Evolutionary conservation across 2,888 invertebrate species (phyloP).

Genomic region (Drosophila parthenogenetica): DNA sequence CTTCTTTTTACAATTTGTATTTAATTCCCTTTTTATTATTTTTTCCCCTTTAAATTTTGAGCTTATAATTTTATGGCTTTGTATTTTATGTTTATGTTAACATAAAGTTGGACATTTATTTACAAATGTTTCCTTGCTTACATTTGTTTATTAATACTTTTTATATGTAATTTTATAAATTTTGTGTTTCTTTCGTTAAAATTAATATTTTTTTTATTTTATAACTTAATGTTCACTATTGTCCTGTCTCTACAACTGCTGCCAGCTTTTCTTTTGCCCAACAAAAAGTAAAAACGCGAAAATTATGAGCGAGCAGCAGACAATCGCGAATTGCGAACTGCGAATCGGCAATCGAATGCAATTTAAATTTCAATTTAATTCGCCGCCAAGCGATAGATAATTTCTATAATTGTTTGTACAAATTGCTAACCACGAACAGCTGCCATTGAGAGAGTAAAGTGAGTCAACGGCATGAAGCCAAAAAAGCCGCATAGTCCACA

Average conservation of each 20-base stretch:
- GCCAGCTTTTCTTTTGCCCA: conserved; percentile 27
- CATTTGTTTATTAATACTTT: background rate
- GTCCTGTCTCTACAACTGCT: conserved; percentile 35
- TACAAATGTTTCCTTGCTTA: too few relatives aligned
- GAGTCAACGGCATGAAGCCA: conserved; percentile 36
- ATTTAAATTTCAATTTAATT: conserved; percentile 81
- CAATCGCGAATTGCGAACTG: conserved; percentile 62
- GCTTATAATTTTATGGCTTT: too few relatives aligned
- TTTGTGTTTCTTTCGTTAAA: background rate
- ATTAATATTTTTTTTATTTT: background rate
- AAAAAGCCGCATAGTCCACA: conserved; percentile 35
- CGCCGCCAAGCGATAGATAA: conserved; percentile 75
- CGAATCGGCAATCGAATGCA: conserved; percentile 67
- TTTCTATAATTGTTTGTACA: conserved; percentile 81
- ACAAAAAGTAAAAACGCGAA: conserved; percentile 7
- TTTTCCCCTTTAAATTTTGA: too few relatives aligned
- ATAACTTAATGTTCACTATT: conserved; percentile 1
- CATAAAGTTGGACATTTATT: too few relatives aligned
- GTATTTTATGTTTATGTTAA: too few relatives aligned
- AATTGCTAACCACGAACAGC: conserved; percentile 74
- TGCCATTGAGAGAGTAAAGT: too few relatives aligned
- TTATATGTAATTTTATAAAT: background rate
- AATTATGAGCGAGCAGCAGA: conserved; percentile 41
- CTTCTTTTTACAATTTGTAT: too few relatives aligned
- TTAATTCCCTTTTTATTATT: too few relatives aligned